phyloP scores from a whole-genome alignment of 1,140 invertebrate species.

The Paraescarpia echinospica region DNA sequence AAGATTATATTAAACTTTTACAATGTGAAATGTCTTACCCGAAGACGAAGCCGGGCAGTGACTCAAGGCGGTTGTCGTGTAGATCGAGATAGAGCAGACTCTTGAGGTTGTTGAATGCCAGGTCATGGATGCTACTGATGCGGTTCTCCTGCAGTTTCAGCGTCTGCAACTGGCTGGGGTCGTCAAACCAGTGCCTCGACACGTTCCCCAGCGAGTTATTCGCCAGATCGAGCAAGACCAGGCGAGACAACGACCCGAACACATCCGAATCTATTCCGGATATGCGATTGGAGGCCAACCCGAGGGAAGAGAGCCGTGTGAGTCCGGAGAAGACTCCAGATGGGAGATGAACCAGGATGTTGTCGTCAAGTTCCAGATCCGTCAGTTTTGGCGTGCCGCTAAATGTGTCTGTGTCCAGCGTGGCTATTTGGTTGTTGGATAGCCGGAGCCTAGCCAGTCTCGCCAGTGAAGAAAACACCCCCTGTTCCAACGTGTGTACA shows the following conservation, averaged over 20 bases:
- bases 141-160: neutral
- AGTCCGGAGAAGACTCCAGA: neutral
- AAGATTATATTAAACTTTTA: neutral
- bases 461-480: neutral
- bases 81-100: conserved; percentile 9
- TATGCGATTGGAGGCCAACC: neutral
- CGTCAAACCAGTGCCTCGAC: neutral
- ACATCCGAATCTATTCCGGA: conserved; percentile 2
- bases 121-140: neutral
- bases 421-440: neutral
- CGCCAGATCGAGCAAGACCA: neutral
- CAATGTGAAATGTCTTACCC: neutral
- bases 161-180: neutral
- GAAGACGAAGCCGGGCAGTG: neutral
- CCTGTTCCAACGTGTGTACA: neutral
- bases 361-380: neutral
- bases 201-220: neutral
- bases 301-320: neutral
- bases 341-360: neutral
- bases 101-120: neutral
- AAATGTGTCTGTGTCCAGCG: neutral
- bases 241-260: neutral
- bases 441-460: neutral
- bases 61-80: conserved; percentile 4
- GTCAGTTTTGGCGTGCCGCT: neutral